Conservation (phyloP, 2,888 invertebrate genomes). For the Tinea trinotella region DNA sequence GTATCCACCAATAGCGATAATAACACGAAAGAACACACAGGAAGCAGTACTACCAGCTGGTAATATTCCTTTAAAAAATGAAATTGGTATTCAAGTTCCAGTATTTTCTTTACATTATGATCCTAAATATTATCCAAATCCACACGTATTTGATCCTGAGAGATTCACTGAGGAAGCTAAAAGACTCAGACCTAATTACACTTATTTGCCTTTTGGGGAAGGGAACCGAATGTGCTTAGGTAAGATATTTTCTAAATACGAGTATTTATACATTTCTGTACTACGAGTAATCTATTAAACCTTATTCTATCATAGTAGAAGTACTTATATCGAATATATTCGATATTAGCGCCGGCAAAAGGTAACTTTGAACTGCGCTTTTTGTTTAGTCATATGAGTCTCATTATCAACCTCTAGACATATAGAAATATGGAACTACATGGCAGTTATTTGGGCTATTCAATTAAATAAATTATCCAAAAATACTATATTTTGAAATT, state of each 20-base stretch:
- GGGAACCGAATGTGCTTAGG: constrained; percentile 58
- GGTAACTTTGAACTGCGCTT: no score
- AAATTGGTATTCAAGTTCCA: constrained; percentile 37
- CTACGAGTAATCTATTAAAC: no score
- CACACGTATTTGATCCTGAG: constrained; percentile 53
- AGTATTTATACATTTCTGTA: no score
- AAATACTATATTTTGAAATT: no score
- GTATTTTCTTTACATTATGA: constrained; percentile 50
- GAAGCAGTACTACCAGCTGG: constrained; percentile 39
- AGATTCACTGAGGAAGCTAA: constrained; percentile 37
- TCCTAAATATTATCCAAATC: constrained; percentile 48
- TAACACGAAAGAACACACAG: constrained; percentile 33
- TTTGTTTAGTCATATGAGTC: no score
- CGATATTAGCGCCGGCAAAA: not conserved
- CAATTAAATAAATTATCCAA: no score
- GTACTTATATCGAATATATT: not conserved
- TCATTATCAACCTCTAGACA: no score
- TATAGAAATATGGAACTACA: no score
- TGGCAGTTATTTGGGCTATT: no score
- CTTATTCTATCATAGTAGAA: no score
- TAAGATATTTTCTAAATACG: constrained; percentile 23
- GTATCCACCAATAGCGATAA: constrained; percentile 39
- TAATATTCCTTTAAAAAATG: constrained; percentile 40
- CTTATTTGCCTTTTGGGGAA: constrained; percentile 55
- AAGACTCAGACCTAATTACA: constrained; percentile 31